Base-by-base conservation (phyloP, 1,140 invertebrate species). In the Drosophila trapezifrons region DNA sequence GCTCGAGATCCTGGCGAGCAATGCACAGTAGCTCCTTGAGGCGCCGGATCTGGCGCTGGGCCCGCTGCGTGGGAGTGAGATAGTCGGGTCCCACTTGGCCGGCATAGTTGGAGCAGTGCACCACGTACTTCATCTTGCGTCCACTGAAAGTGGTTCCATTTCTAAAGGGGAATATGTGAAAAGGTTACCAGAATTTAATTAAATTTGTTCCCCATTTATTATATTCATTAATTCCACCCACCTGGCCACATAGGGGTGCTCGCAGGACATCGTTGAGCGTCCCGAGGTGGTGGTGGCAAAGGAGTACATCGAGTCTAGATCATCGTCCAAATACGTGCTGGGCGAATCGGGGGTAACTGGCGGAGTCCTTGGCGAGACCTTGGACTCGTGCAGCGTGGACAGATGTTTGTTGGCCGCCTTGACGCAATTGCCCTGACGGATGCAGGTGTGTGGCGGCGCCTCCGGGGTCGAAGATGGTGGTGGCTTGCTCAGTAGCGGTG, bases 11-110 rank as follows among this genome's bases (percentile, higher is more conserved):
- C 76, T 95, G 94, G 66, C 95, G 95, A 0, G 96, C 95, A 79
- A 96, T 94, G 69, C 93, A 93, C 47, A 97, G 92, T 8, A 96
- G 92, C 56, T 93, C 93, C 94, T 97, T 95, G 9, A 95, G 93
- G 55, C 95, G 95, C 49, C 95, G 94, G 18, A 98, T 95, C 92
- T 97, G 96, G 75, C 94, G 93, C 79, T 96, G 95, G 8, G 96
- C 96, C 71, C 96, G 93, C 90, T 98, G 97, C 1, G 97, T 97
- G 4, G 97, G 97, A 40, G 97, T 97, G 25, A 97, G 93, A 91
- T 97, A 97, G 81, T 97, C 96, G 49, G 96, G 95, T 10, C 94
- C 95, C 56, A 94, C 94, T 37, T 95, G 93, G 0, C 94, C 95
- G n/a, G 94, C 94, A 91, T 96, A 95, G 73, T 95, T 95, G 13